Conservation (phyloP, 1,140 invertebrate genomes). For the Atta cephalotes region DNA sequence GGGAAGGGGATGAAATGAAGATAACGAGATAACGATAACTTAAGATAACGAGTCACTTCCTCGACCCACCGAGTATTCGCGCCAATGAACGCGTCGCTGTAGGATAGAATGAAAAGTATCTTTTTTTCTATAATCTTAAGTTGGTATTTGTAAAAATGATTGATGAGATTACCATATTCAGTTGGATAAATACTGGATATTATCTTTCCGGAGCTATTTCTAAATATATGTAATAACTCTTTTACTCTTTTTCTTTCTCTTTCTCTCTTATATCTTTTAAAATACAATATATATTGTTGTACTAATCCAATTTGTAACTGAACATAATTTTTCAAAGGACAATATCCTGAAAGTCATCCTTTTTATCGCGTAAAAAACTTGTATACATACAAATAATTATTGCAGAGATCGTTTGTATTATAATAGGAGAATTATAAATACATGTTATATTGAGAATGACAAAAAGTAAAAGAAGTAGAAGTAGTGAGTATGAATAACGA, state of each 20-base stretch:
- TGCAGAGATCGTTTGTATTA: background rate
- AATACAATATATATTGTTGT: background rate
- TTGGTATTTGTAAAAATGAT: conserved; percentile 30
- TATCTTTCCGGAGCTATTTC: background rate
- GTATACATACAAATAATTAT: conserved; percentile 14
- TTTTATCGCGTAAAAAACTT: background rate
- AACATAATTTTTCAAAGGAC: background rate
- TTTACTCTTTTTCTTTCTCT: background rate
- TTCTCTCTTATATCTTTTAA: background rate
- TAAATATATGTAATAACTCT: conserved; percentile 17
- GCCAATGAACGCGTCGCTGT: conserved; percentile 46
- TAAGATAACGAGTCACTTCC: conserved; percentile 78
- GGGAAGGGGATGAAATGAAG: conserved; percentile 68
- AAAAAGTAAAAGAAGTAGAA: conserved; percentile 25
- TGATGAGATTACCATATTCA: conserved; percentile 22
- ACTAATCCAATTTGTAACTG: background rate
- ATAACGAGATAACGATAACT: background rate
- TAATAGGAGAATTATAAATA: conserved; percentile 38
- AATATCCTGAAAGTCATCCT: background rate
- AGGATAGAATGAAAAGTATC: conserved; percentile 48
- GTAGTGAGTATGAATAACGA: conserved; percentile 53
- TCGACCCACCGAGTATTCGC: conserved; percentile 62
- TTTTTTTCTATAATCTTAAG: conserved; percentile 13
- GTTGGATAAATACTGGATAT: conserved; percentile 30
- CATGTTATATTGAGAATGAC: conserved; percentile 36